Base-by-base conservation (phyloP, 2,888 invertebrate genomes). In the Agonopterix subpropinquella region DNA sequence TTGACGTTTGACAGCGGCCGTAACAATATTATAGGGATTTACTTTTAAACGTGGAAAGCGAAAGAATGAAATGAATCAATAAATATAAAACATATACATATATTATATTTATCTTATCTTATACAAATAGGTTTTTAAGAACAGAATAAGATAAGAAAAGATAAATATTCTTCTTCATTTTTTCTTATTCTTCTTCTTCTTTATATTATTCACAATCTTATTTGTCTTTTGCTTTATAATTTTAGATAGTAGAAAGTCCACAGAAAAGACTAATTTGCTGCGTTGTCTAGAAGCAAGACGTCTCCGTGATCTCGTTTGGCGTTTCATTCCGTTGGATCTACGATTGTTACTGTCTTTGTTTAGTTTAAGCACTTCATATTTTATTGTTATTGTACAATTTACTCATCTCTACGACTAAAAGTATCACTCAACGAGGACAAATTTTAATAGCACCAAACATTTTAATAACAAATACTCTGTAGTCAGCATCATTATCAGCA, bases 331-430 rank as follows among this genome's bases (percentile, higher is more conserved):
- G 5, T 36, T 37, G 7, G 50, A 50, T 18, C 4, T 41, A 10
- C 18, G 45, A 13, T 45, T 44, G 5, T 13, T 47, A 9, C 8
- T 45, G 44, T 50, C 50, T 7, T 11, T 50, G 2, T 41, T 50
- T n/a, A 47, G 45, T n/a, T 15, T 50, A 9, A 47, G 50, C 36
- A 47, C 47, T 11, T 43, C 50, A 2, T 50, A 50, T 9, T 50
- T 50, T 13, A 50, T 50, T 11, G 47, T 50, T 35, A 42, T 47
- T 5, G 28, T 50, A 44, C 50, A 50, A 28, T 47, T 50, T n/a
- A 47, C 50, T 5, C 50, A 50, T 43, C 28, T 50, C 10, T 41
- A 44, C 36, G 47, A 50, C 10, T 47, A 47, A 11, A 8, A n/a
- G 7, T 11, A 42, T 8, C 2, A 42, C 3, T 1, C 11, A 42